A percentile compares a stretch with the other conserved stretches of the same genome.
Evolutionary conservation across 2,888 invertebrate genomes (phyloP).

Genomic region (Polylopha cassiicola): DNA sequence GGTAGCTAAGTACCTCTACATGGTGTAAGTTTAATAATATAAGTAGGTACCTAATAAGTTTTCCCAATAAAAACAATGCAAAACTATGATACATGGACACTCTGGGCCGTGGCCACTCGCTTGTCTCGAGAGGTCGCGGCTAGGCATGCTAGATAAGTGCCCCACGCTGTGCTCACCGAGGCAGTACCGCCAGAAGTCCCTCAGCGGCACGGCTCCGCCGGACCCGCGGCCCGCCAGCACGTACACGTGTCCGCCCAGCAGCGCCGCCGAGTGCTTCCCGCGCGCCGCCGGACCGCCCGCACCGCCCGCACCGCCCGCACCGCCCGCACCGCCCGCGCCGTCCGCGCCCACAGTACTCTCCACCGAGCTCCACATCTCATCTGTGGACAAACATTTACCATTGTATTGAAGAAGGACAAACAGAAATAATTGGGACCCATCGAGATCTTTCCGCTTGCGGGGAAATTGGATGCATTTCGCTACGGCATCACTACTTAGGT

Average conservation of each 20-base stretch:
- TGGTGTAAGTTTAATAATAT: too few species aligned
- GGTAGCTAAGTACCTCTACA: too few species aligned
- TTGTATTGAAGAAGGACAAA: too few species aligned
- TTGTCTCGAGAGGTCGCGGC: neutral
- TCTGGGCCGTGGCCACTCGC: too few species aligned
- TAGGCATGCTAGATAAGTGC: neutral
- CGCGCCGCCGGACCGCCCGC: constrained; percentile 79
- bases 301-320: too few species aligned
- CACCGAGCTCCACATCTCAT: constrained; percentile 65
- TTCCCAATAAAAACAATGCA: too few species aligned
- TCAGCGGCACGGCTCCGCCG: constrained; percentile 86
- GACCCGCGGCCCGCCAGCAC: constrained; percentile 91
- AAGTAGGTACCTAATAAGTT: too few species aligned
- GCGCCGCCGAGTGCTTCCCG: constrained; percentile 89
- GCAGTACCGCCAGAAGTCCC: constrained; percentile 91
- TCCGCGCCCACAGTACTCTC: constrained; percentile 45
- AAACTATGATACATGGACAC: too few species aligned
- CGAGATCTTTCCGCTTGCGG: too few species aligned
- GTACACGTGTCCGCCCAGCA: constrained; percentile 86
- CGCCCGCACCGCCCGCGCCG: constrained; percentile 52
- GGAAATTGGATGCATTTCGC: too few species aligned
- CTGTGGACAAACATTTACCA: constrained; percentile 31
- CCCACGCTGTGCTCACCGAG: constrained; percentile 77
- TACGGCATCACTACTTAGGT: too few species aligned
- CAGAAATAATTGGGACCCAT: too few species aligned